Evolutionary conservation across 2,888 invertebrate species (phyloP).

Genomic region (Unio pictorum): DNA sequence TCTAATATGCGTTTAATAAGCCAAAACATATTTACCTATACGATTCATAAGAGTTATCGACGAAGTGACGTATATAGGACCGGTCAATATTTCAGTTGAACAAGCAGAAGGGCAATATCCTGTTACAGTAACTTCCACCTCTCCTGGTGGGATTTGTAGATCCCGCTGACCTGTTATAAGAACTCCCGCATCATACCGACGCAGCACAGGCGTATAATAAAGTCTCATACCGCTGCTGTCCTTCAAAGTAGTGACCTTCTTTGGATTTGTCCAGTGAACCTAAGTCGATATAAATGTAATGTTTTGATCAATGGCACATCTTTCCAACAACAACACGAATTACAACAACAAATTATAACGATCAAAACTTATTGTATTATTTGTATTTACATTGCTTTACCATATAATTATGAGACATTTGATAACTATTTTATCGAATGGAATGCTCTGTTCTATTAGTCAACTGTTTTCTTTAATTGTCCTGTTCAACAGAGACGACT

Average conservation of each 20-base stretch:
- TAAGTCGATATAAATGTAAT: not conserved
- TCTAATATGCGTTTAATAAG: not conserved
- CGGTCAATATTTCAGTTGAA: conserved; percentile 13
- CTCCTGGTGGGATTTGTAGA: not conserved
- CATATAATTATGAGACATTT: too few relatives aligned
- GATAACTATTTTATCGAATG: too few relatives aligned
- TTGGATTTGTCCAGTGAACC: conserved; percentile 6
- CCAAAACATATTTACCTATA: conserved; percentile 19
- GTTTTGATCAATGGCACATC: too few relatives aligned
- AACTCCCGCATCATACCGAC: conserved; percentile 4
- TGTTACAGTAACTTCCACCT: too few relatives aligned
- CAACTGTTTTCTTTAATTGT: too few relatives aligned
- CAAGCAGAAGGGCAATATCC: conserved; percentile 8
- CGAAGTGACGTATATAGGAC: conserved; percentile 19
- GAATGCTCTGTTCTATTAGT: too few relatives aligned
- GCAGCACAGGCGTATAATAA: conserved; percentile 1
- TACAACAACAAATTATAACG: too few relatives aligned
- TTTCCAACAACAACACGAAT: too few relatives aligned
- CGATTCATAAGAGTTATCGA: conserved; percentile 32
- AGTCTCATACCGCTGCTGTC: conserved; percentile 3
- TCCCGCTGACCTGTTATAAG: conserved; percentile 4
- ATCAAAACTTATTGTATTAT: too few relatives aligned
- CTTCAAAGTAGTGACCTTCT: not conserved
- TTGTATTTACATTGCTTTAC: too few relatives aligned
- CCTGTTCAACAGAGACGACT: too few relatives aligned